Base-by-base conservation (phyloP, 2,888 invertebrate species). In the Gymnocheta viridis region DNA sequence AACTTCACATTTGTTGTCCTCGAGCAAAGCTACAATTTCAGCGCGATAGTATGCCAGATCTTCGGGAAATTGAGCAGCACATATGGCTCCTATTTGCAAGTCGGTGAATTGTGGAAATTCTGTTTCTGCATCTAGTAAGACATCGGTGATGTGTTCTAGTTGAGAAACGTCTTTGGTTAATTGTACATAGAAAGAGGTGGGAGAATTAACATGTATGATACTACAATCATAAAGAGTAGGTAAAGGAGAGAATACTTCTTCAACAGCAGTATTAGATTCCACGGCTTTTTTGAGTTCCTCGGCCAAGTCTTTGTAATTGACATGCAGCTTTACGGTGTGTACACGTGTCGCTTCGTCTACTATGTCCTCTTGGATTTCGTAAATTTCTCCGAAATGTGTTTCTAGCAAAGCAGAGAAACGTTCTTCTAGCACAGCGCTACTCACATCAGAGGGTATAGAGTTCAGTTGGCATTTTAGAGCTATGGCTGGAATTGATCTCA, bases 21-120 rank as follows among this genome's bases (percentile, higher is more conserved):
- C 95, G 0, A 96, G 93, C 88, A 96, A 96, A 27, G 98, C 93
- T 3, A 89, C 78, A 12, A 98, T 95, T 89, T 95, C 94, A 0
- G 98, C 98, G 84, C 98, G 94, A 91, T 99, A 99, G 97, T 97
- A 99, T 85, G 94, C 94, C 35, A 95, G 94, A 90, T 98, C 97
- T 2, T 94, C 95, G 0, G 95, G 94, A 90, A 96, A 98, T 88
- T 95, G 95, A 1, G 98, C 98, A 54, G 95, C 93, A 87, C 96
- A 96, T 0, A 95, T 86, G 0, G 94, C 93, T 12, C 95, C 95
- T 76, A 94, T 87, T 27, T 86, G 35, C 2, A 88, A 62, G 0
- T 90, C 87, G 10, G 64, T 84, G 2, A 90, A 89, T 7, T 84
- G 66, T 27, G 87, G 86, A 38, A 90, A 88, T n/a, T 89, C 86